Base-by-base conservation (phyloP, 2,888 invertebrate genomes). In the Arge pagana region DNA sequence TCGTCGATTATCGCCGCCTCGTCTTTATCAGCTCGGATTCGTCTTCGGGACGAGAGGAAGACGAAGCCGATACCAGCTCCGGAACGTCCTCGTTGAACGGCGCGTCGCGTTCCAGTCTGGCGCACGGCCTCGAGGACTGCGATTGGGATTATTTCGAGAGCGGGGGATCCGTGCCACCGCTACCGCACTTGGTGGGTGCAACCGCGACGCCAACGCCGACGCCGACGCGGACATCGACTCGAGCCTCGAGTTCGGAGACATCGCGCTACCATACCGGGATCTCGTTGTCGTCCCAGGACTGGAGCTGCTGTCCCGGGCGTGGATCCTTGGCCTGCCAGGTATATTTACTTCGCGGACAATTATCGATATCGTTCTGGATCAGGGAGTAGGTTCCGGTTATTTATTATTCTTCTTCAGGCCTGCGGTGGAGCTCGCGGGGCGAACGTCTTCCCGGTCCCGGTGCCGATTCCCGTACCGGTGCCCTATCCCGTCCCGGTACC, bases 101-200 rank as follows among this genome's bases (percentile, higher is more conserved):
- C 1, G 81, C 76, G 61, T 80, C 80, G 72, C 81, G 83, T 65
- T 85, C 85, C 59, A 83, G 83, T 62, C 81, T 80, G 63, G 80
- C 83, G 63, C 82, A 83, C 62, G 81, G 83, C 18, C 83, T 90
- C 66, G 90, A 90, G 77, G 92, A 92, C 69, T 90, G 90, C 71
- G 92, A 91, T 76, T 92, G 92, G 92, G 92, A 92, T 72, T 91
- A 91, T 77, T 92, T 90, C 78, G 91, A 92, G 71, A 89, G 90
- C 42, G 86, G 83, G 1, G 45, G 45, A 65, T 64, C 69, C 7
- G 56, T 74, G 53, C 78, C 75, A 13, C 65, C 72, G 52, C 66
- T 73, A 16, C 58, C 66, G 30, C 69, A 70, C 33, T 63, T 65
- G 10, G 56, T 65, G 16, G 57, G 63, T 10, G 52, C 67, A n/a